Percentiles rank a stretch among this genome's conserved stretches.
Conservation (phyloP, 2,888 invertebrate species). For the Drosophila infuscata region DNA sequence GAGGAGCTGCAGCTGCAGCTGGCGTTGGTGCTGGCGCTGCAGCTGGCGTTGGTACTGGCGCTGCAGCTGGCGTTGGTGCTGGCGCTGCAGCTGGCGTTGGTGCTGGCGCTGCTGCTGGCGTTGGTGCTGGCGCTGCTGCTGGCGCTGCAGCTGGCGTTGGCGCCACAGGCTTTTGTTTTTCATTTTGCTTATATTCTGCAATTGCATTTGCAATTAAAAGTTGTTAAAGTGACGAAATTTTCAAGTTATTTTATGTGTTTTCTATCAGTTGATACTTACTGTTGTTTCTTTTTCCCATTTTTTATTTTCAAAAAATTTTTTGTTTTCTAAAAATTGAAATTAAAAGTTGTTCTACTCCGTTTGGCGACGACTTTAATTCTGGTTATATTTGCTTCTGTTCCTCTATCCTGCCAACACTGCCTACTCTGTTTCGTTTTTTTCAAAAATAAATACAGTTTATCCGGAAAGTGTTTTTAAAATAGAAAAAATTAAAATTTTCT, state of each 20-base stretch:
- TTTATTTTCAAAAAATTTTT: neutral
- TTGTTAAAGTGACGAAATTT: neutral
- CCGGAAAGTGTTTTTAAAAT: too few species aligned
- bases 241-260: neutral
- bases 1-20: constrained; percentile 15
- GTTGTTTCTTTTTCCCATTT: constrained; percentile 63
- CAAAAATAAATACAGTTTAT: neutral
- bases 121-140: constrained; percentile 22
- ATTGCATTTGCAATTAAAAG: neutral
- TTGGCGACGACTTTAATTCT: neutral
- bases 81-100: too few species aligned
- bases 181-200: constrained; percentile 34
- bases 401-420: too few species aligned
- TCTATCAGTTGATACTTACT: constrained; percentile 38
- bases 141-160: constrained; percentile 26
- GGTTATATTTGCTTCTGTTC: neutral
- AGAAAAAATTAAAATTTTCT: too few species aligned
- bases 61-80: constrained; percentile 11
- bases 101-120: neutral
- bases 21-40: too few species aligned
- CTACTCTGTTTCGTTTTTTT: too few species aligned
- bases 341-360: neutral
- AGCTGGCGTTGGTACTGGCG: constrained; percentile 2
- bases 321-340: neutral
- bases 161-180: neutral